Evolutionary conservation across 1,140 invertebrate species (phyloP), one percentile per base, ranked within the genome.

Genomic region (Trichonephila inaurata): DNA sequence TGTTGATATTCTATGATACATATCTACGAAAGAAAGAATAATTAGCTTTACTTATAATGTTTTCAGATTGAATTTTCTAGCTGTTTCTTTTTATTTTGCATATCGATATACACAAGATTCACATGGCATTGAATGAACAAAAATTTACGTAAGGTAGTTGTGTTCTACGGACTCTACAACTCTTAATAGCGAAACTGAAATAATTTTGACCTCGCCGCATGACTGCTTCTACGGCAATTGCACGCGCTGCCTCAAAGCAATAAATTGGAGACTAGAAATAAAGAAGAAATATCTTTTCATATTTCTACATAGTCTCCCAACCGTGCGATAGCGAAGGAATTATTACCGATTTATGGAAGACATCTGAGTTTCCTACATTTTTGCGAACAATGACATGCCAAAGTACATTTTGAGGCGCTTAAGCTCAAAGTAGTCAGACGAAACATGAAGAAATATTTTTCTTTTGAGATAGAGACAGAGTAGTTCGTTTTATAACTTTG

Each of bases 271-370:
- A 18, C 28, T 16, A 51, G 82, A 60, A 83, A 83, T 51, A 60
- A 51, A 83, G 44, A n/a, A 83, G 82, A 83, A 83, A 83, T 83
- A 58, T 24, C 82, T 83, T 83, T 83, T 83, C 82, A 83, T 83
- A 83, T 83, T 83, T 83, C 82, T 83, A 51, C 82, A 83, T 58
- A 51, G 82, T 51, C 51, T 83, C 5, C 44, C 82, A 58, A 83
- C 19, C 82, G 21, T 83, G 82, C 82, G 51, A 83, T 40, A 19
- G 72, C 72, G 72, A 12, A 33, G 28, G 21, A 83, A 83, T 83
- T 83, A 51, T 60, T 21, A 21, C 82, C 40, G 82, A 83, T 83
- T 83, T 83, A 83, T 83, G 44, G 82, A 16, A 58, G 82, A 24
- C 51, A 60, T 51, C 44, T 60, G 21, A 60, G 44, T 83, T 83